Evolutionary conservation across 1,140 invertebrate genomes (phyloP), one percentile per base, ranked within the genome.

Genomic region (Solen grandis): DNA sequence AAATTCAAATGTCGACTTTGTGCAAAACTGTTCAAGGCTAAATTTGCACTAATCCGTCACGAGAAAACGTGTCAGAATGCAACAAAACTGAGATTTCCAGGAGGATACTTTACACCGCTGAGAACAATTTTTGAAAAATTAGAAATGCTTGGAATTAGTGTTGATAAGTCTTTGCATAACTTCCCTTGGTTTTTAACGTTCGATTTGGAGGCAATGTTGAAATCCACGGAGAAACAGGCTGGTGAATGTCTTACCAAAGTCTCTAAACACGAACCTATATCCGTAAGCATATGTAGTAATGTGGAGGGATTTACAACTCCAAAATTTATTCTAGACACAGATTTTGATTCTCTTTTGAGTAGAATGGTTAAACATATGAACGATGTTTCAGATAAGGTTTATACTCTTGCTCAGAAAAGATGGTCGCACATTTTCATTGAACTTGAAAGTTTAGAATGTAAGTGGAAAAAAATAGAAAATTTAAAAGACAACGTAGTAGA

Each of bases 311-410:
- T n/a, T n/a, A n/a, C n/a, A n/a, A n/a, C n/a, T n/a, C n/a, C n/a
- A n/a, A n/a, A n/a, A n/a, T n/a, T n/a, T n/a, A n/a, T n/a, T n/a
- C n/a, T n/a, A n/a, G n/a, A n/a, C n/a, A n/a, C n/a, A n/a, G n/a
- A n/a, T n/a, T n/a, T n/a, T n/a, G n/a, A n/a, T n/a, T n/a, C n/a
- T n/a, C n/a, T n/a, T n/a, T n/a, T n/a, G n/a, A n/a, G n/a, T n/a
- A 41, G 57, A 33, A 68, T 77, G 63, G 41, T 77, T 16, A 41
- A 62, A 5, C 60, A 77, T 57, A 36, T 77, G 25, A 66, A 68
- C 14, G 33, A 36, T 29, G 59, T 77, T 55, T 25, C 22, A 16
- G 35, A 33, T 13, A 10, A 27, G 25, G 54, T 36, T 38, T 29
- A 19, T 13, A 36, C n/a, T 60, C n/a, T 73, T 14, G 35, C 57